Conservation (phyloP, 2,888 invertebrate species). For the Tupiocoris notatus region DNA sequence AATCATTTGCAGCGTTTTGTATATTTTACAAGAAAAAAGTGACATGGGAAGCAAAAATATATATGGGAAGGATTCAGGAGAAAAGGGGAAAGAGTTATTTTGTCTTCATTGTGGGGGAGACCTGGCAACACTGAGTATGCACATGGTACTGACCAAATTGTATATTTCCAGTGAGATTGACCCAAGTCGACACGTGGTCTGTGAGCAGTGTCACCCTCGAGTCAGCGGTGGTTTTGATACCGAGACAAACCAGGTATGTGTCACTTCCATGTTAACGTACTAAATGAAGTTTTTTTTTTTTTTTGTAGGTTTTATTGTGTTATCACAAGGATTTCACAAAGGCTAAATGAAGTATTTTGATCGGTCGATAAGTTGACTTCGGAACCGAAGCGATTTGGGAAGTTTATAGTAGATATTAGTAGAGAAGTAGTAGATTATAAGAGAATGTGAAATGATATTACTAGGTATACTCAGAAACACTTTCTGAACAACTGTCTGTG, state of each 20-base stretch:
- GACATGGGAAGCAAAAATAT: no score
- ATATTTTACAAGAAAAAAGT: no score
- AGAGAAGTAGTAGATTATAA: background rate
- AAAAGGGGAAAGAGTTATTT: no score
- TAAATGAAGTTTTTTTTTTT: constrained; percentile 5
- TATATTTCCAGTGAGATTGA: constrained; percentile 77
- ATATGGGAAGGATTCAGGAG: no score
- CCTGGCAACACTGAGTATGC: no score
- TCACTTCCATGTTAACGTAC: background rate
- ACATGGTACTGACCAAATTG: no score
- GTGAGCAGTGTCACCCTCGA: constrained; percentile 80
- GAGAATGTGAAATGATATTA: background rate
- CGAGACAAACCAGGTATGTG: constrained; percentile 68
- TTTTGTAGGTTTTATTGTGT: background rate
- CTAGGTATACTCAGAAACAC: no score
- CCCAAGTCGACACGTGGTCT: constrained; percentile 82
- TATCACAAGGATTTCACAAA: no score
- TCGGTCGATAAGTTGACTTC: background rate
- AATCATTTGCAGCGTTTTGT: no score
- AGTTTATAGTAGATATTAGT: background rate
- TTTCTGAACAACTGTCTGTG: no score
- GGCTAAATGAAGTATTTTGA: background rate
- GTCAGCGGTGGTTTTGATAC: constrained; percentile 93
- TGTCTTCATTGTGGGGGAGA: no score
- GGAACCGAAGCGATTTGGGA: no score